Evolutionary conservation across 2,113 vertebrate genomes (phyloP).

Genomic region (Hassar affinis): DNA sequence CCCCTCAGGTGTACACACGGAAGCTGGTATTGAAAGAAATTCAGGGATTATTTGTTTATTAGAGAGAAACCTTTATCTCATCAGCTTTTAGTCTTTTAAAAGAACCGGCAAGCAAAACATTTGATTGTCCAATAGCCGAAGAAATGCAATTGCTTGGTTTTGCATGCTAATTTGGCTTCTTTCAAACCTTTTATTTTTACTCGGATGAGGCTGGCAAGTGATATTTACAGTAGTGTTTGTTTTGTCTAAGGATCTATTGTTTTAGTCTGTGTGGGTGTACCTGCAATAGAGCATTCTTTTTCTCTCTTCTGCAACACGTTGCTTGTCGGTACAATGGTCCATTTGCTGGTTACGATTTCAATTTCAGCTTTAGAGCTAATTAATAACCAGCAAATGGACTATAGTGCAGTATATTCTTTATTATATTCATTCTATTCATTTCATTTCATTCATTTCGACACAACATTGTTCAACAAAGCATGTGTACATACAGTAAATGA

Average conservation of each 20-base stretch:
- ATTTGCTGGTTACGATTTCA: not conserved
- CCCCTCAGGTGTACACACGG: constrained; percentile 7
- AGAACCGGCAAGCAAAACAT: not conserved
- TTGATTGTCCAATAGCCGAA: not conserved
- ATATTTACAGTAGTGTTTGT: constrained; percentile 41
- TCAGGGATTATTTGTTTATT: not conserved
- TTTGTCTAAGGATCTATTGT: constrained; percentile 31
- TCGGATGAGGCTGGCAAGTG: constrained; percentile 23
- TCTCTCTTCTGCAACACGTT: not conserved
- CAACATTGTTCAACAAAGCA: not conserved
- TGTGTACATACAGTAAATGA: not conserved
- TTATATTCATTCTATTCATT: too few relatives aligned
- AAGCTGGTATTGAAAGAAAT: not conserved
- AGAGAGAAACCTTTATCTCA: not conserved
- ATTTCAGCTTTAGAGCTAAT: not conserved
- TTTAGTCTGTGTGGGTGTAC: constrained; percentile 34
- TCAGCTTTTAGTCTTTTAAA: not conserved
- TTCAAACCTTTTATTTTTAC: constrained; percentile 27
- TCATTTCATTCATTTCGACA: not conserved
- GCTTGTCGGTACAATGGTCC: not conserved
- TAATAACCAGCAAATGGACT: not conserved
- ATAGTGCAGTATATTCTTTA: not conserved
- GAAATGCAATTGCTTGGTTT: not conserved
- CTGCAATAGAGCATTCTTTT: constrained; percentile 30
- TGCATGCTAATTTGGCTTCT: constrained; percentile 28